A percentile compares a stretch with the other conserved stretches of the same genome.
Evolutionary conservation across 2,888 invertebrate species (phyloP).

Genomic region (Xestia sexstrigata): DNA sequence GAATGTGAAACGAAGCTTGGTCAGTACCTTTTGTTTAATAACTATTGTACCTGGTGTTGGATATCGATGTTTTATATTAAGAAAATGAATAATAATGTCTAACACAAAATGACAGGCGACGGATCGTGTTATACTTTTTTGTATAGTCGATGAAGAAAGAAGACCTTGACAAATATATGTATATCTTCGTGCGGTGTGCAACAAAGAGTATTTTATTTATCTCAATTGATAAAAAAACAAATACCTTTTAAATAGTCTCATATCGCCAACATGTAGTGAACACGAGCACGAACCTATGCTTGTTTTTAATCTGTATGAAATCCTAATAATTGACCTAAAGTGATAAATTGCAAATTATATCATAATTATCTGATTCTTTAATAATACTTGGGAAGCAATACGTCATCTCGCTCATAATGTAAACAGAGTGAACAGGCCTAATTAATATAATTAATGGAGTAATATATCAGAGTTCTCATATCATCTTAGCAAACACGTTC

Average conservation of each 20-base stretch:
- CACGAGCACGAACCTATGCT: background rate
- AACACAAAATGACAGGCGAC: background rate
- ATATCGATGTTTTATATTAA: background rate
- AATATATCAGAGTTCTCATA: conserved; percentile 46
- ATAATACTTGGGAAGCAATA: conserved; percentile 33
- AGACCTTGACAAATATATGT: background rate
- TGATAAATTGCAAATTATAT: background rate
- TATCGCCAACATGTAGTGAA: background rate
- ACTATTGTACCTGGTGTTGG: background rate
- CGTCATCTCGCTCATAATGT: conserved; percentile 37
- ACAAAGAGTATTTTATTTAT: background rate
- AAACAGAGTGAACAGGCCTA: conserved; percentile 49
- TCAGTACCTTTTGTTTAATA: background rate
- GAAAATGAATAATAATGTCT: too few species aligned
- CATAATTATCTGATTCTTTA: conserved; percentile 28
- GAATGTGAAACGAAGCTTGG: conserved; percentile 4
- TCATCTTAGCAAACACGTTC: conserved; percentile 30
- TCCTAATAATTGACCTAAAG: background rate
- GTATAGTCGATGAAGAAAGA: background rate
- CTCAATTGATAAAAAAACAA: background rate
- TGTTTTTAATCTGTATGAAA: background rate
- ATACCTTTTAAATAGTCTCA: background rate
- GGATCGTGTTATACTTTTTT: background rate
- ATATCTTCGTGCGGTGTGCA: background rate
- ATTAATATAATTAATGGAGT: conserved; percentile 53